These are phyloP conservation scores for Vulpes lagopus DNA, from an alignment of 2,113 vertebrate genomes.

Conservation along the genomic window DNA sequence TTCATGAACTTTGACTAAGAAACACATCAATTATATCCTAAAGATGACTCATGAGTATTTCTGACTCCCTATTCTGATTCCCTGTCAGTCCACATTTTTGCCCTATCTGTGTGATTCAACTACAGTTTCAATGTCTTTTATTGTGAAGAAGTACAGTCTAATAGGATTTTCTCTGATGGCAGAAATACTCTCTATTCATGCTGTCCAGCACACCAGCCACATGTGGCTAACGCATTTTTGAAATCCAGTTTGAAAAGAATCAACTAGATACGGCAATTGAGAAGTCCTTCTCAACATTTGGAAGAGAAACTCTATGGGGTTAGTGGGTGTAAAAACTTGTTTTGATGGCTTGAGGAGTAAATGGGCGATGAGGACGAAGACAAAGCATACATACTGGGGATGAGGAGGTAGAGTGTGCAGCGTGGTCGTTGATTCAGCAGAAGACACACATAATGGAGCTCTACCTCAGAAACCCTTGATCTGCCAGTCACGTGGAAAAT, in stretches of 20 bases:
- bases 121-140: background rate
- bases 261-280: background rate
- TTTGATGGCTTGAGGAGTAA: background rate
- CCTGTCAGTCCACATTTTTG: background rate
- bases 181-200: background rate
- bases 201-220: background rate
- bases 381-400: too few relatives aligned
- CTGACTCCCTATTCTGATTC: background rate
- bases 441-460: background rate
- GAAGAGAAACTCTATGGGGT: background rate
- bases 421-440: background rate
- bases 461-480: background rate
- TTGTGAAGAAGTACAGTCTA: background rate
- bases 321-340: background rate
- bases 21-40: background rate
- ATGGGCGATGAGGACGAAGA: background rate
- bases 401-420: background rate
- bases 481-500: background rate
- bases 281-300: background rate
- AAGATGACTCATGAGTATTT: background rate
- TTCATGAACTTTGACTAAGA: slow-evolving; percentile 41
- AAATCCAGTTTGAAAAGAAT: slow-evolving; percentile 24
- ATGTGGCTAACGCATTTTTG: background rate
- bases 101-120: background rate
- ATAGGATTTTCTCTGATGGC: background rate